These are phyloP conservation scores for Myotis lucifugus DNA, from an alignment of 2,113 vertebrate genomes.

Conservation along the genomic window DNA sequence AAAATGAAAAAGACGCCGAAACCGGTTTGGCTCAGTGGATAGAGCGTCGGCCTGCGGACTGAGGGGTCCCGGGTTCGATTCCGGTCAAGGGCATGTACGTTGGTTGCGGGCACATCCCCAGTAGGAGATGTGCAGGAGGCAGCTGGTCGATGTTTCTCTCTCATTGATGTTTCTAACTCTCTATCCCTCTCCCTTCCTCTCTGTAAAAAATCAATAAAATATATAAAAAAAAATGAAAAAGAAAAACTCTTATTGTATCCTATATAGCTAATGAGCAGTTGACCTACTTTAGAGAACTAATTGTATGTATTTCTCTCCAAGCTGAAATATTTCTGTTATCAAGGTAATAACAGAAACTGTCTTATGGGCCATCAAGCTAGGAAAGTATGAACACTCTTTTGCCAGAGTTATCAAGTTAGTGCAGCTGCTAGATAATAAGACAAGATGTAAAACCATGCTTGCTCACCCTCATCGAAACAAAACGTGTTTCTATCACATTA, in stretches of 20 bases:
- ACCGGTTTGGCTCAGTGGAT: too few species aligned
- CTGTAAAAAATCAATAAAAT: too few species aligned
- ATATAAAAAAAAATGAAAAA: neutral
- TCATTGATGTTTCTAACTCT: too few species aligned
- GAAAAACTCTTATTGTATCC: neutral
- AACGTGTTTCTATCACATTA: constrained; percentile 45
- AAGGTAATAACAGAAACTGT: neutral
- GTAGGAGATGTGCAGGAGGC: too few species aligned
- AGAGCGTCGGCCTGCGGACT: too few species aligned
- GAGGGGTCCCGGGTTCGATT: too few species aligned
- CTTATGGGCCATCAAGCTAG: neutral
- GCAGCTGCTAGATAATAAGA: constrained; percentile 41
- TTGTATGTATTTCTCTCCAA: constrained; percentile 51
- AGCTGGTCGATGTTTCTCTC: too few species aligned
- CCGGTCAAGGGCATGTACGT: too few species aligned
- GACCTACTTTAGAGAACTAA: neutral
- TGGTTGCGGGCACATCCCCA: too few species aligned
- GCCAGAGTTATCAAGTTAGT: neutral
- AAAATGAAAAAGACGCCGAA: neutral
- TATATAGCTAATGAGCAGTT: neutral
- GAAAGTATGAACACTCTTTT: constrained; percentile 47
- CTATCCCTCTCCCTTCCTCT: too few species aligned
- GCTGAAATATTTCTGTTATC: neutral
- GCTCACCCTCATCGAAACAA: neutral
- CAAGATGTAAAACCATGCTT: constrained; percentile 22